Percentiles rank a stretch among this genome's conserved stretches.
Evolutionary conservation across 1,140 invertebrate genomes (phyloP).

Genomic region (Antheraea pernyi): DNA sequence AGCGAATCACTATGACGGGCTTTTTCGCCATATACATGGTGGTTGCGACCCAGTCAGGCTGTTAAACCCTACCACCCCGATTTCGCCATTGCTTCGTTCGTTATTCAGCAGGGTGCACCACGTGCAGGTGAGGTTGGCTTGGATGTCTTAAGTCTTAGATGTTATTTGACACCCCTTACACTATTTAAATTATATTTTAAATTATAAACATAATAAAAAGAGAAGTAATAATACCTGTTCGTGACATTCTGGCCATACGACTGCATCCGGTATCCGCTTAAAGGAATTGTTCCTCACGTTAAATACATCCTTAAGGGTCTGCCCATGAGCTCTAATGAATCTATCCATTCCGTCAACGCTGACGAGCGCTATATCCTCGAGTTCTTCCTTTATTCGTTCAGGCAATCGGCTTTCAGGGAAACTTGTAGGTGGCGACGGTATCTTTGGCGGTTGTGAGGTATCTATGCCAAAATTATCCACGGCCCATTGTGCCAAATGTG

Average conservation of each 20-base stretch:
- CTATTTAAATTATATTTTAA: too few relatives aligned
- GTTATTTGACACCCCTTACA: too few relatives aligned
- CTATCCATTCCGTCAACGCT: conserved; percentile 91
- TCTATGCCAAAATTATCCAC: conserved; percentile 83
- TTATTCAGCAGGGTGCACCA: too few relatives aligned
- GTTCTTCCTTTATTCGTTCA: conserved; percentile 68
- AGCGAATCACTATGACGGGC: too few relatives aligned
- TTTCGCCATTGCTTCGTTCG: too few relatives aligned
- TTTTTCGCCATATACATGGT: too few relatives aligned
- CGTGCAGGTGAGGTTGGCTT: too few relatives aligned
- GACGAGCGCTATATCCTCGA: conserved; percentile 85
- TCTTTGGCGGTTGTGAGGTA: conserved; percentile 54
- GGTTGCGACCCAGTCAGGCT: too few relatives aligned
- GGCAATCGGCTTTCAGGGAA: conserved; percentile 74
- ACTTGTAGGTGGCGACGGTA: conserved; percentile 74
- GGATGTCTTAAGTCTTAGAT: too few relatives aligned
- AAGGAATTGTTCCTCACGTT: conserved; percentile 86
- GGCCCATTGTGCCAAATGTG: conserved; percentile 91
- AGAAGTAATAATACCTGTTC: conserved; percentile 82
- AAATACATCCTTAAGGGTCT: conserved; percentile 95
- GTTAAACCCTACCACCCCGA: too few relatives aligned
- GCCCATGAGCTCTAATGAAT: conserved; percentile 95
- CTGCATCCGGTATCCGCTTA: conserved; percentile 93
- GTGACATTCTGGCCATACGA: conserved; percentile 94
- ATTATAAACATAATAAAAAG: too few relatives aligned